phyloP scores from a whole-genome alignment of 2,888 invertebrate genomes.

The Nomada goodeniana region DNA sequence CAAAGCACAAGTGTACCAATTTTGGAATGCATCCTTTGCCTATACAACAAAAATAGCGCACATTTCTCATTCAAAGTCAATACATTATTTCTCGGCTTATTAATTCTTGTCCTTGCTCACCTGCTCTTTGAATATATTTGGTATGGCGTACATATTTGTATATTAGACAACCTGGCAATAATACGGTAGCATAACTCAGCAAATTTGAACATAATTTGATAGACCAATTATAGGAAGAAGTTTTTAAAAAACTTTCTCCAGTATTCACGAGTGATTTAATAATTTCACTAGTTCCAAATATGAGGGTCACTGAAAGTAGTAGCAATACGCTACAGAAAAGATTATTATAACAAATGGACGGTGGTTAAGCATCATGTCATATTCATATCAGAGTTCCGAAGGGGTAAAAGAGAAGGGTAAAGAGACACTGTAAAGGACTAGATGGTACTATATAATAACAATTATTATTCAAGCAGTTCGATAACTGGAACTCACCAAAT shows the following conservation, averaged over 20 bases:
- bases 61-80: slow-evolving; percentile 26
- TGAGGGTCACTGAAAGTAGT: slow-evolving; percentile 83
- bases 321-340: slow-evolving; percentile 82
- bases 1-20: slow-evolving; percentile 85
- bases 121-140: slow-evolving; percentile 92
- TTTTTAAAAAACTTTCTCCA: slow-evolving; percentile 74
- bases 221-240: slow-evolving; percentile 88
- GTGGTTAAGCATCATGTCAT: neutral
- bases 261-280: slow-evolving; percentile 79
- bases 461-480: slow-evolving; percentile 8
- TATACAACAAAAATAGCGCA: slow-evolving; percentile 55
- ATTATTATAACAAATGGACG: slow-evolving; percentile 9
- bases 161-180: slow-evolving; percentile 93
- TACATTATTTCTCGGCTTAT: neutral
- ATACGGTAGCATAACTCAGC: slow-evolving; percentile 94
- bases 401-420: neutral
- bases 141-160: slow-evolving; percentile 92
- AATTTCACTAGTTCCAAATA: slow-evolving; percentile 84
- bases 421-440: neutral
- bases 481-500: slow-evolving; percentile 78
- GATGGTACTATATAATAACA: neutral
- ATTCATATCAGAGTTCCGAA: neutral
- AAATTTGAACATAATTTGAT: slow-evolving; percentile 92
- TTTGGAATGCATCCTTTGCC: slow-evolving; percentile 84
- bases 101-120: slow-evolving; percentile 84